phyloP scores from a whole-genome alignment of 2,797 vertebrate species.

The Microctenopoma steveboyesi region DNA sequence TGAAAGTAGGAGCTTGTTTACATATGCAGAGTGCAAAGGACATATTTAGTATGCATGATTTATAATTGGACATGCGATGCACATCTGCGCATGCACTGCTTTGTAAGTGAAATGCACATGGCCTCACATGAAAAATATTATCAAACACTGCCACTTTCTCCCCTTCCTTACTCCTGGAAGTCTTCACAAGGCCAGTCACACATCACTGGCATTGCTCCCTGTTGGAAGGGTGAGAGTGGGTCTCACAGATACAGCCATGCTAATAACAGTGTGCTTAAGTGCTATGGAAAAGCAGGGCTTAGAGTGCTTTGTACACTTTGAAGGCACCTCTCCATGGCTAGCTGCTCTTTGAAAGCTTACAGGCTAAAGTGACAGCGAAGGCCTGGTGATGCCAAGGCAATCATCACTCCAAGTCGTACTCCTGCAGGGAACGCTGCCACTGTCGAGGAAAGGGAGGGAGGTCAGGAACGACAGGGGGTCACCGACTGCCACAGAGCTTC shows the following conservation, averaged over 20 bases:
- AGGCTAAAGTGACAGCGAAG: constrained; percentile 61
- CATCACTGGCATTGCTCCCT: constrained; percentile 6
- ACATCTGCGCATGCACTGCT: background rate
- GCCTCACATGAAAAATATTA: background rate
- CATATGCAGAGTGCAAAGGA: background rate
- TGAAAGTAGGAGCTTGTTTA: background rate
- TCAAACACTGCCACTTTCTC: background rate
- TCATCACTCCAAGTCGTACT: constrained; percentile 47
- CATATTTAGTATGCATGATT: constrained; percentile 3
- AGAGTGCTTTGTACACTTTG: constrained; percentile 67
- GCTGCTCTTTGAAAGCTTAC: constrained; percentile 72
- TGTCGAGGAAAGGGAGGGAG: constrained; percentile 35
- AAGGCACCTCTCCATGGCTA: constrained; percentile 55
- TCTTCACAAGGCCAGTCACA: constrained; percentile 26
- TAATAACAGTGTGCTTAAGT: constrained; percentile 66
- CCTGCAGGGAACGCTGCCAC: constrained; percentile 34
- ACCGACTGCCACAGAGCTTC: constrained; percentile 30
- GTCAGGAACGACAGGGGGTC: constrained; percentile 35
- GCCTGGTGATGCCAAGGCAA: constrained; percentile 57
- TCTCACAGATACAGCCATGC: constrained; percentile 50
- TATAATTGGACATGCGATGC: background rate
- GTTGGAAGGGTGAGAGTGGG: constrained; percentile 17
- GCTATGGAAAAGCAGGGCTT: constrained; percentile 59
- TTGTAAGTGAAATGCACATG: background rate
- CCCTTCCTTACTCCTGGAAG: background rate